Percentiles rank a stretch among this genome's conserved stretches.
These are phyloP conservation scores for Hyphantria cunea DNA, from an alignment of 1,140 invertebrate genomes.

Conservation along the genomic window DNA sequence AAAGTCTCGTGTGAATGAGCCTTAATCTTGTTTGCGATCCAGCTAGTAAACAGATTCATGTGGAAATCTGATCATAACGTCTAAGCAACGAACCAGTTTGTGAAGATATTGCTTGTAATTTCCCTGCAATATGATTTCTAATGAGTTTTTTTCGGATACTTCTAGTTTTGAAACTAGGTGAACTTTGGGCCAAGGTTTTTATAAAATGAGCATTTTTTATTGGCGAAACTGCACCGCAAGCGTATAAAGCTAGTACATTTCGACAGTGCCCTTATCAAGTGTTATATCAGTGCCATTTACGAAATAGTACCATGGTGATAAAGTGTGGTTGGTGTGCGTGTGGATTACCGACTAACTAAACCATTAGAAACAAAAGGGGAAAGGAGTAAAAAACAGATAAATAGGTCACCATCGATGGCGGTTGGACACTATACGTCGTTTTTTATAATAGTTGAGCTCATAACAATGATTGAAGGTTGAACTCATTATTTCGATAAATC, in stretches of 20 bases:
- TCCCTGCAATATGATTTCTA: not conserved
- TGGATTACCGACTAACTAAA: conserved; percentile 68
- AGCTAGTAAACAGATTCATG: conserved; percentile 5
- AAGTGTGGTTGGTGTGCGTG: conserved; percentile 76
- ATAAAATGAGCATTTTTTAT: conserved; percentile 33
- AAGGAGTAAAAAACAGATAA: conserved; percentile 41
- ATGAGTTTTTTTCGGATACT: conserved; percentile 37
- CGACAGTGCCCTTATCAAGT: conserved; percentile 55
- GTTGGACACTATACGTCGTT: conserved; percentile 49
- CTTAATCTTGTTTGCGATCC: too few relatives aligned
- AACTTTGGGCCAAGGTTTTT: conserved; percentile 49
- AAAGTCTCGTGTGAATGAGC: conserved; percentile 10
- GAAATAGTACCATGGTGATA: conserved; percentile 51
- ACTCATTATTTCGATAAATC: conserved; percentile 62
- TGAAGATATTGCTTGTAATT: conserved; percentile 6
- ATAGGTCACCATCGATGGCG: conserved; percentile 46
- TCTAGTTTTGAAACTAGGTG: conserved; percentile 37
- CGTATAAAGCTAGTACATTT: conserved; percentile 46
- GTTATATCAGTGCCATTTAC: conserved; percentile 44
- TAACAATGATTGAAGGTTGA: conserved; percentile 48
- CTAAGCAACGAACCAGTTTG: not conserved
- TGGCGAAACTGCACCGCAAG: conserved; percentile 52
- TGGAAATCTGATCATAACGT: conserved; percentile 7
- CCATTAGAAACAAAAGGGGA: conserved; percentile 48
- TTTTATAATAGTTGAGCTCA: conserved; percentile 49